These are phyloP conservation scores for Zootoca vivipara DNA, from an alignment of 2,113 vertebrate species.

Conservation along the genomic window DNA sequence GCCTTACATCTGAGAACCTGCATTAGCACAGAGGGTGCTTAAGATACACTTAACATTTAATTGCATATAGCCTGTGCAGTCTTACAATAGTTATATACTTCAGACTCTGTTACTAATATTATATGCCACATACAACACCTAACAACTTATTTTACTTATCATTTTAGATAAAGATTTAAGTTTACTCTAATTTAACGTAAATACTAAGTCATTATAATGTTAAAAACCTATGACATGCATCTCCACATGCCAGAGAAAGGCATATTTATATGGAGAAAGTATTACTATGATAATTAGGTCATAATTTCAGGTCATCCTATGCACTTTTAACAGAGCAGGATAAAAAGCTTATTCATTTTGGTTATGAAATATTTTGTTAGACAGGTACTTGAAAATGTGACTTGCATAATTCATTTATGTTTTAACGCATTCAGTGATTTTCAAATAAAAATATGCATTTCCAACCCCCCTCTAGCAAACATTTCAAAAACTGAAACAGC, in stretches of 20 bases:
- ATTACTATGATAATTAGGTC: constrained; percentile 26
- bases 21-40: neutral
- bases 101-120: neutral
- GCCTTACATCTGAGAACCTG: neutral
- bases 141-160: constrained; percentile 3
- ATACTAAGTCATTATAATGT: neutral
- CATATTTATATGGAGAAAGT: constrained; percentile 30
- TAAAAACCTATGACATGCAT: neutral
- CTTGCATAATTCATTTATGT: constrained; percentile 59
- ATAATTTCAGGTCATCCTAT: neutral
- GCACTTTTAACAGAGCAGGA: neutral
- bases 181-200: neutral
- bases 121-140: neutral
- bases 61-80: neutral
- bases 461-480: constrained; percentile 61
- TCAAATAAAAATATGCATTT: constrained; percentile 54
- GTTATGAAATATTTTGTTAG: neutral
- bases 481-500: constrained; percentile 60
- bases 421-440: constrained; percentile 60
- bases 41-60: neutral
- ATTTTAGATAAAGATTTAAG: neutral
- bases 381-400: constrained; percentile 23
- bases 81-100: neutral
- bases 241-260: constrained; percentile 8
- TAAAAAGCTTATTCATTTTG: constrained; percentile 9